Evolutionary conservation across 2,797 vertebrate genomes (phyloP).

Genomic region (Harpagifer antarcticus): DNA sequence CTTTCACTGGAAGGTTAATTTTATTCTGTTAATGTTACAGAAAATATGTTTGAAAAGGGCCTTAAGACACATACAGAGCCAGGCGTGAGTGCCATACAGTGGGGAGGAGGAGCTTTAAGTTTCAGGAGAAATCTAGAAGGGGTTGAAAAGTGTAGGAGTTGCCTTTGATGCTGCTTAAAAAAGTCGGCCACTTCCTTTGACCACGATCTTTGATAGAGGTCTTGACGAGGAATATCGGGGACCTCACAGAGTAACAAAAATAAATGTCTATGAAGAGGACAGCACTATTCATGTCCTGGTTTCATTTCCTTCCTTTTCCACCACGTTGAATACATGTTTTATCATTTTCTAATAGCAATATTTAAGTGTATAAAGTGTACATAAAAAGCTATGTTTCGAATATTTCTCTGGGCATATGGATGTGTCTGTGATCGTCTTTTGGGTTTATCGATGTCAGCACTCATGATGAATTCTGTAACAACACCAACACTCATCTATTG

Average conservation of each 20-base stretch:
- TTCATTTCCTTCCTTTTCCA: conserved; percentile 83
- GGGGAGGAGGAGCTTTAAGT: conserved; percentile 54
- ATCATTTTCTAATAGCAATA: conserved; percentile 88
- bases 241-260: conserved; percentile 49
- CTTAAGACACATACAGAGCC: conserved; percentile 43
- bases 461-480: conserved; percentile 69
- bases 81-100: conserved; percentile 67
- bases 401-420: conserved; percentile 81
- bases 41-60: conserved; percentile 40
- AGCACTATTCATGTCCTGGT: conserved; percentile 62
- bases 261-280: conserved; percentile 53
- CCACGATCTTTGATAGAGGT: conserved; percentile 40
- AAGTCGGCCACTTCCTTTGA: conserved; percentile 48
- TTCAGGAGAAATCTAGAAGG: conserved; percentile 32
- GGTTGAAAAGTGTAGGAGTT: conserved; percentile 62
- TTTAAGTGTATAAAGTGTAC: conserved; percentile 86
- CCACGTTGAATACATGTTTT: conserved; percentile 81
- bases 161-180: conserved; percentile 73
- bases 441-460: conserved; percentile 78
- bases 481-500: conserved; percentile 55
- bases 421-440: conserved; percentile 81
- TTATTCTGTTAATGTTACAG: conserved; percentile 27
- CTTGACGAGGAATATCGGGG: conserved; percentile 24
- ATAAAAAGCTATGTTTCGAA: conserved; percentile 83
- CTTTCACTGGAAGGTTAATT: conserved; percentile 30